A percentile compares a stretch with the other conserved stretches of the same genome.
Evolutionary conservation across 2,113 vertebrate genomes (phyloP).

Genomic region (Phodopus roborovskii): DNA sequence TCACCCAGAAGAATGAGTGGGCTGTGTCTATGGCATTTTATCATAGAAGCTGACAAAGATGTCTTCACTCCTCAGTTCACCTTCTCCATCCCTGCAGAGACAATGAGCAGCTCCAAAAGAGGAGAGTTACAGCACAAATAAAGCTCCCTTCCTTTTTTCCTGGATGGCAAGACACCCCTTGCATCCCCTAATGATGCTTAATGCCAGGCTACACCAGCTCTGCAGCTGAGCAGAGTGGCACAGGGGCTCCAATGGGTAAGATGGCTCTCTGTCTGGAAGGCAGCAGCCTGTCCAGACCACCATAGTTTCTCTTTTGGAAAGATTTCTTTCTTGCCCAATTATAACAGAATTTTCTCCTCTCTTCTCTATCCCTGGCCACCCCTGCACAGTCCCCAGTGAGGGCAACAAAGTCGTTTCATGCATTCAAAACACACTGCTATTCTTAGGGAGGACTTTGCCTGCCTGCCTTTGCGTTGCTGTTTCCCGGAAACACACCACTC

Average conservation of each 20-base stretch:
- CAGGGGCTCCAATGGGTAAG: neutral
- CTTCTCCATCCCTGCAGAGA: neutral
- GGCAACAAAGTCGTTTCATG: neutral
- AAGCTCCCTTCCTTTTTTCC: neutral
- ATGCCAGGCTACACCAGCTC: neutral
- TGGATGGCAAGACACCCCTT: neutral
- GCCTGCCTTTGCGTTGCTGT: neutral
- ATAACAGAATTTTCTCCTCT: conserved; percentile 39
- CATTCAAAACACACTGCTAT: conserved; percentile 22
- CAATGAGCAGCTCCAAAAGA: neutral
- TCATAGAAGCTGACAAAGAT: neutral
- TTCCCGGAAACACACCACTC: neutral
- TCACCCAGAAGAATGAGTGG: neutral
- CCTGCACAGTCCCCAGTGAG: neutral
- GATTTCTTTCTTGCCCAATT: conserved; percentile 67
- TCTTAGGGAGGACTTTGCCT: neutral
- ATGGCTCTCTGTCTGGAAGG: neutral
- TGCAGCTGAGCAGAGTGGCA: neutral
- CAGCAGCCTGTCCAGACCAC: conserved; percentile 1
- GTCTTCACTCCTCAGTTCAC: neutral
- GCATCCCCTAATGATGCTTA: conserved; percentile 14
- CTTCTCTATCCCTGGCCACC: neutral
- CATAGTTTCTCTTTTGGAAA: neutral
- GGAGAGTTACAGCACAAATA: neutral
- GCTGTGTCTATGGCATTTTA: neutral